Conservation (phyloP, 2,797 vertebrate genomes). For the Gobio occitaniae region DNA sequence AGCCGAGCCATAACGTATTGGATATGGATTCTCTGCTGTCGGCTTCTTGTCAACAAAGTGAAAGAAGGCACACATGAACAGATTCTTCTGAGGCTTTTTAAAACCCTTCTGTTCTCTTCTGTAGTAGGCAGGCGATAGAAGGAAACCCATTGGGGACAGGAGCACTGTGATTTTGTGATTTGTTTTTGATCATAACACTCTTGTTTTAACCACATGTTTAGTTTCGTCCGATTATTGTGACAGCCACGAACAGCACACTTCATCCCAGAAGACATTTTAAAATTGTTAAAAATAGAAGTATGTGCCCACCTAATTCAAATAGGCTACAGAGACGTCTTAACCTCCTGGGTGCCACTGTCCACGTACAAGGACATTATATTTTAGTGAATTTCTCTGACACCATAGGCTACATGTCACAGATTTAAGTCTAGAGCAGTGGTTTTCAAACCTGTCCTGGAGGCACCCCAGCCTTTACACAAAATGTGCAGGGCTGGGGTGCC, state of each 20-base stretch:
- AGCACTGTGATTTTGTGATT: neutral
- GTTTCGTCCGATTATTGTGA: neutral
- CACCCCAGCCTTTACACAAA: too few relatives aligned
- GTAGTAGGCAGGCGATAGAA: neutral
- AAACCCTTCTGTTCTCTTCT: neutral
- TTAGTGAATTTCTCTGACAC: too few relatives aligned
- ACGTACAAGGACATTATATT: too few relatives aligned
- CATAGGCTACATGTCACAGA: too few relatives aligned
- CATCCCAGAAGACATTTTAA: conserved; percentile 29
- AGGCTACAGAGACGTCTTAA: too few relatives aligned
- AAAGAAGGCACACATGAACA: neutral
- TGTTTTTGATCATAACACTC: conserved; percentile 4
- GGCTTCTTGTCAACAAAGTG: conserved; percentile 29
- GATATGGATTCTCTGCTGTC: conserved; percentile 15
- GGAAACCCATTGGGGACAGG: neutral
- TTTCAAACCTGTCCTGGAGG: too few relatives aligned
- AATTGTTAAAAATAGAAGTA: neutral
- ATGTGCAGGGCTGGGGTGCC: too few relatives aligned
- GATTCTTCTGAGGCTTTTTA: conserved; percentile 3
- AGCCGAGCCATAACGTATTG: conserved; percentile 59
- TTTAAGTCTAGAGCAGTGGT: too few relatives aligned
- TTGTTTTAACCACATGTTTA: neutral
- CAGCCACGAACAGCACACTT: conserved; percentile 16
- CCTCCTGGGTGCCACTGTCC: too few relatives aligned
- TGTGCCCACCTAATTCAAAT: too few relatives aligned